These are phyloP conservation scores for Xestoiulus laeticollis DNA, from an alignment of 2,888 invertebrate genomes.

Conservation along the genomic window DNA sequence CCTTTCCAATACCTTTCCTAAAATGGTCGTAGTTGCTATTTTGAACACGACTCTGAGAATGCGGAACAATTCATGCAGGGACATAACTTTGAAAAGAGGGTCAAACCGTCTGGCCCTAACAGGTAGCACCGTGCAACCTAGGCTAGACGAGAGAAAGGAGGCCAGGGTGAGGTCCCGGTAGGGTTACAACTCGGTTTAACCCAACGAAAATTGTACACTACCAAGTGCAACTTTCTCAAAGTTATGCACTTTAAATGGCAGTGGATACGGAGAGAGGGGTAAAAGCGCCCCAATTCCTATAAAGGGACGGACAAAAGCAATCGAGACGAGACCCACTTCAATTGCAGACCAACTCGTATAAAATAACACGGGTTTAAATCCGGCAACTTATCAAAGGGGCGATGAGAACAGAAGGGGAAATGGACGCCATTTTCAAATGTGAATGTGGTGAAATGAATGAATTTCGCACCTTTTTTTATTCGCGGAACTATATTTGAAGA, in stretches of 20 bases:
- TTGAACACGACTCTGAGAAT: not conserved
- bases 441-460: not conserved
- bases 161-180: not conserved
- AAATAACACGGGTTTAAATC: not conserved
- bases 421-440: not conserved
- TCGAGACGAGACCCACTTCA: not conserved
- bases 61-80: not conserved
- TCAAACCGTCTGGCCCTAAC: not conserved
- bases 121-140: constrained; percentile 19
- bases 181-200: constrained; percentile 11
- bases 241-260: not conserved
- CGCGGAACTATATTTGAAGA: not conserved
- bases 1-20: not conserved
- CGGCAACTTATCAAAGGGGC: not conserved
- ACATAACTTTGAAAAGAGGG: not conserved
- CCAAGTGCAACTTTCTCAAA: not conserved
- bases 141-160: not conserved
- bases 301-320: not conserved
- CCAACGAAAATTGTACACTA: not conserved
- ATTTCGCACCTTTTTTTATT: not conserved
- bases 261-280: not conserved
- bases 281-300: constrained; percentile 8
- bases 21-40: not conserved
- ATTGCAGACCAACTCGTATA: not conserved
- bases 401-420: not conserved